These are phyloP conservation scores for Eulemur albifrons DNA, from an alignment of 2,797 vertebrate species.

Conservation along the genomic window DNA sequence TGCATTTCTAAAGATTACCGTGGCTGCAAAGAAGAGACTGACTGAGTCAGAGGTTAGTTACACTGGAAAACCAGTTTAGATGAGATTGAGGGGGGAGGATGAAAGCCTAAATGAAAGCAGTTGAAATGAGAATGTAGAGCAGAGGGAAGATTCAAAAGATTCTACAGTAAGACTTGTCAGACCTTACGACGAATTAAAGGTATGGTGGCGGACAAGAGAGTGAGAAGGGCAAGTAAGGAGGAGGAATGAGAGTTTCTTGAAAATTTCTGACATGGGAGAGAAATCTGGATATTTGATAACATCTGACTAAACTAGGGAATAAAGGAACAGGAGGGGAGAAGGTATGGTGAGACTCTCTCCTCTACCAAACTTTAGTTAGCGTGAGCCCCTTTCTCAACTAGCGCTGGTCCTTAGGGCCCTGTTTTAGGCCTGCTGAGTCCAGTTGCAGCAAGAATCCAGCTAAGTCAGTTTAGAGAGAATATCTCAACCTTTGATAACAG, in stretches of 20 bases:
- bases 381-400: neutral
- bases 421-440: neutral
- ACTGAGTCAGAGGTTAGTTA: neutral
- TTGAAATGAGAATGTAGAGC: neutral
- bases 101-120: neutral
- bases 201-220: neutral
- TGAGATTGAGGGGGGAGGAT: neutral
- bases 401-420: neutral
- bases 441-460: neutral
- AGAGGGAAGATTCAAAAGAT: neutral
- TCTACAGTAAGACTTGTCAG: neutral
- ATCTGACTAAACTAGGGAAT: neutral
- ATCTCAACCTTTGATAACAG: neutral
- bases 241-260: neutral
- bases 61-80: constrained; percentile 9
- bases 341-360: neutral
- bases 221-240: neutral
- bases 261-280: neutral
- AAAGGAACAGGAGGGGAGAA: neutral
- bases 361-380: neutral
- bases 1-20: neutral
- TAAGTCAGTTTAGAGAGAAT: neutral
- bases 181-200: neutral
- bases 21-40: neutral
- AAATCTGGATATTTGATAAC: neutral